Evolutionary conservation across 2,888 invertebrate species (phyloP), one percentile per base, ranked within the genome.

Genomic region (Mythimna loreyi): DNA sequence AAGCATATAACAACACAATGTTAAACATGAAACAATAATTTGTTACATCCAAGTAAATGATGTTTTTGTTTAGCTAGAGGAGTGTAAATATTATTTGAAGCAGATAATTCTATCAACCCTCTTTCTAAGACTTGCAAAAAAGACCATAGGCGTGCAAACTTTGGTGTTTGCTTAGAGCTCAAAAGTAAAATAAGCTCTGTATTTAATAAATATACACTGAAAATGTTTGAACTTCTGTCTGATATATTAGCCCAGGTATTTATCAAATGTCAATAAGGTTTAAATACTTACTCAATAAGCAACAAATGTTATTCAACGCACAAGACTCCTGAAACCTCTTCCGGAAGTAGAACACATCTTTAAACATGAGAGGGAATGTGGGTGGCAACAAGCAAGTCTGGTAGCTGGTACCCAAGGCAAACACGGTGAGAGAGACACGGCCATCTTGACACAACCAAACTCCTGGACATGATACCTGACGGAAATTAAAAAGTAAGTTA

Each of bases 381-480:
- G 98, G 98, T 3, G 96, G 94, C 50, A 97, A 91, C 66, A 96
- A 92, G 75, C 96, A 96, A 9, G 98, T 98, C 89, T 97, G 97
- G 77, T 97, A 96, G 83, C 96, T 97, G 43, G 97, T 97, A 52
- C 97, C 97, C 56, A 98, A 94, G 62, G 97, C 96, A 80, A 96
- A 97, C 47, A 98, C 95, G 75, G 97, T 97, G 33, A 98, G 93
- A 9, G 97, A 97, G 11, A 98, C 96, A 86, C 97, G 97, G n/a
- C 98, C 98, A 90, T 97, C 97, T 75, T 97, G 97, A 86, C 98
- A 98, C 40, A 98, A 93, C 97, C 98, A 98, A 19, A 98, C 98
- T 43, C 98, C 98, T n/a, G 98, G 98, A 90, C 98, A 98, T 67
- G 97, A 97, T 36, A 98, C 96, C 97, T 97, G 83, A 11, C 0